phyloP scores from a whole-genome alignment of 2,797 vertebrate genomes.

The Enteromius thamalakanensis region DNA sequence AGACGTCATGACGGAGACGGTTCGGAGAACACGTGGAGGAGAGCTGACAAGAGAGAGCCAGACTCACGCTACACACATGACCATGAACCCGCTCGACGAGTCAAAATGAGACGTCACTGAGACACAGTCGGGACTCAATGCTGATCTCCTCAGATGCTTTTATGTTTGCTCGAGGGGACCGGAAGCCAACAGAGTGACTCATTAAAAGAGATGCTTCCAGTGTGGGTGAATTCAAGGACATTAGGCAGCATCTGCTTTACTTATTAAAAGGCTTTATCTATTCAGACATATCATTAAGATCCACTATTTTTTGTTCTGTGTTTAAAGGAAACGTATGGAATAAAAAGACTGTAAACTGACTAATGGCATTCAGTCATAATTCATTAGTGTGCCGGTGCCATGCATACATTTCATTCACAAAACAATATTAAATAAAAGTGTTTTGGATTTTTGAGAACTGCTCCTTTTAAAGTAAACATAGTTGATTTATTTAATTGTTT shows the following conservation, averaged over 20 bases:
- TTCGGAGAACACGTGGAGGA: conserved; percentile 92
- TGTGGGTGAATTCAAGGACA: conserved; percentile 1
- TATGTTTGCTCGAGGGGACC: not conserved
- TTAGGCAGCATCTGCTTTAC: conserved; percentile 11
- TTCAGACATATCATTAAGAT: conserved; percentile 40
- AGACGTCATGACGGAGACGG: conserved; percentile 82
- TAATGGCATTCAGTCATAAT: conserved; percentile 4
- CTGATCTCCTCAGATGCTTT: not conserved
- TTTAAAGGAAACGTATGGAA: conserved; percentile 58
- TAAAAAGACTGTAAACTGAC: conserved; percentile 39
- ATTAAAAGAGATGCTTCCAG: not conserved
- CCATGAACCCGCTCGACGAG: conserved; percentile 85
- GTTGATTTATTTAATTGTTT: not conserved
- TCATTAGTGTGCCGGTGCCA: not conserved
- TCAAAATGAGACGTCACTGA: conserved; percentile 97
- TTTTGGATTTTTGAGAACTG: not conserved
- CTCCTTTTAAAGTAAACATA: not conserved
- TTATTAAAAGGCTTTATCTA: conserved; percentile 30
- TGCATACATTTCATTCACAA: not conserved
- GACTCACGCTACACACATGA: conserved; percentile 78
- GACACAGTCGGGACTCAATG: conserved; percentile 9
- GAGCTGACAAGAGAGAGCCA: conserved; percentile 76
- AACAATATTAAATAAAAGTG: not conserved
- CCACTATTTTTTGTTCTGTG: conserved; percentile 60
- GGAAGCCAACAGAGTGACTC: conserved; percentile 15